Evolutionary conservation across 2,113 vertebrate species (phyloP).

Genomic region (Alces alces): DNA sequence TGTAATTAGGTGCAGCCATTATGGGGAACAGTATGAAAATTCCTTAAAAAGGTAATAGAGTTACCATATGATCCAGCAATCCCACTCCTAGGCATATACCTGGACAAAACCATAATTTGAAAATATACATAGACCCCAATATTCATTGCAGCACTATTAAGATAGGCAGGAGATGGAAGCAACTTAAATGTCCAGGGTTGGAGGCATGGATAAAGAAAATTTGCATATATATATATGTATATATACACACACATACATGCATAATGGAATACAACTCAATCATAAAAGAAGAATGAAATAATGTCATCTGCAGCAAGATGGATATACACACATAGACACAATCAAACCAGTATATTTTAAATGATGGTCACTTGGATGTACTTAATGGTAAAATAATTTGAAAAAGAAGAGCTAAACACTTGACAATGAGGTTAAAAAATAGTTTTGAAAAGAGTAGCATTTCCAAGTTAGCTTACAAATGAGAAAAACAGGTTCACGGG

Average conservation of each 20-base stretch:
- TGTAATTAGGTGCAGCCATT: not conserved
- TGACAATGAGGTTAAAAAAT: not conserved
- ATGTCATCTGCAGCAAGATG: not conserved
- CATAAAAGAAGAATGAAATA: not conserved
- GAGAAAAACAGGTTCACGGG: slow-evolving; percentile 12
- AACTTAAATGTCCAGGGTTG: not conserved
- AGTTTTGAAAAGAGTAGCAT: not conserved
- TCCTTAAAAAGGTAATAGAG: not conserved
- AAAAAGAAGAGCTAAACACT: slow-evolving; percentile 9
- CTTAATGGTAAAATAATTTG: slow-evolving; percentile 50
- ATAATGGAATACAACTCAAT: not conserved
- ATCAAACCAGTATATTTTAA: slow-evolving; percentile 32
- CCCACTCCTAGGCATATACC: not conserved
- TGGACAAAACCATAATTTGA: not conserved
- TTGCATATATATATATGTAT: not conserved
- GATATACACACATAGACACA: not conserved
- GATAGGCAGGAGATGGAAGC: not conserved
- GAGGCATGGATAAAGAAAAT: not conserved
- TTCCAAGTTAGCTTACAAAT: slow-evolving; percentile 33
- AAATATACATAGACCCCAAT: not conserved
- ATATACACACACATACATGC: not conserved
- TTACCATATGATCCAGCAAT: not conserved
- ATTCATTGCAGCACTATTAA: not conserved
- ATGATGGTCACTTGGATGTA: slow-evolving; percentile 13
- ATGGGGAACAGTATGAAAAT: not conserved